These are phyloP conservation scores for Macaria liturata DNA, from an alignment of 2,888 invertebrate genomes.

Conservation along the genomic window DNA sequence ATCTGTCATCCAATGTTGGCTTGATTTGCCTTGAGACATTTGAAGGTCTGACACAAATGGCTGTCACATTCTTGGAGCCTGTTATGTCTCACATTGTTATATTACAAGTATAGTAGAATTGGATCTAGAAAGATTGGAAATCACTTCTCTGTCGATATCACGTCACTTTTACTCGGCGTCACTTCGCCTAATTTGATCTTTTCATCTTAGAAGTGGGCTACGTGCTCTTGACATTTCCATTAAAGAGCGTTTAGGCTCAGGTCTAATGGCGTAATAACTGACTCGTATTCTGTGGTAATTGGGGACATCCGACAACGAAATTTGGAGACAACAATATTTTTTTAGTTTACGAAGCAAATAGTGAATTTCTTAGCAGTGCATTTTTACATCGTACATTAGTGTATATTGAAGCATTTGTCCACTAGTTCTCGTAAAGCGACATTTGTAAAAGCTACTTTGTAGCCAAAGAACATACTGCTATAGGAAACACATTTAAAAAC, in stretches of 20 bases:
- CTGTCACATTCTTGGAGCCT: background rate
- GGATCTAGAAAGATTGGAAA: constrained; percentile 13
- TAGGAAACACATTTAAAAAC: too few species aligned
- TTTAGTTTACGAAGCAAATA: too few species aligned
- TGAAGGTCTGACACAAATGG: constrained; percentile 1
- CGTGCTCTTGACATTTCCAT: constrained; percentile 31
- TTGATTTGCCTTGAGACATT: constrained; percentile 5
- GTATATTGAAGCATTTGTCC: too few species aligned
- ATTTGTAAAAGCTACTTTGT: too few species aligned
- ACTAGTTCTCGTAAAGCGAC: too few species aligned
- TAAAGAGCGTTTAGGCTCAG: constrained; percentile 18
- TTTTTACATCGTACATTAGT: too few species aligned
- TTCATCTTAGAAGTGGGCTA: constrained; percentile 32
- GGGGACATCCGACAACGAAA: background rate
- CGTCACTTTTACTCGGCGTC: constrained; percentile 22
- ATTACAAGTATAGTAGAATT: constrained; percentile 3
- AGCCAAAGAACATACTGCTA: too few species aligned
- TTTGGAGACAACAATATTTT: too few species aligned
- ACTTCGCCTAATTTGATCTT: constrained; percentile 28
- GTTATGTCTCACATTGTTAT: constrained; percentile 4
- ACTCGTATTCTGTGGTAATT: constrained; percentile 3
- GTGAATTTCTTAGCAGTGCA: too few species aligned
- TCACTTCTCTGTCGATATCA: constrained; percentile 12
- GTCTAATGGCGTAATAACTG: constrained; percentile 24
- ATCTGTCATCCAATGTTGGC: background rate